Evolutionary conservation across 2,888 invertebrate genomes (phyloP).

Genomic region (Sminthurinus aureus): DNA sequence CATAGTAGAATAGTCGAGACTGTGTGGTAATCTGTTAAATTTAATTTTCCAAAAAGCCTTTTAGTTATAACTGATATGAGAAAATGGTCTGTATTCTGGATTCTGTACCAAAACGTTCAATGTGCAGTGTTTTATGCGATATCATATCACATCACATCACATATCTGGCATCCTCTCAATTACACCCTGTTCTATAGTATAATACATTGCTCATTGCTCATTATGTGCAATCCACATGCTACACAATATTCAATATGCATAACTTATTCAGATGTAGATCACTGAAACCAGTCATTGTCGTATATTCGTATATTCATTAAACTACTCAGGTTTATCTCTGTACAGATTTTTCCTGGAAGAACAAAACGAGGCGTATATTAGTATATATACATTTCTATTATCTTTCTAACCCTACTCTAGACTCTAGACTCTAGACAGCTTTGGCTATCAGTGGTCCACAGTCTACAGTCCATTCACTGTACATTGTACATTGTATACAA

Average conservation of each 20-base stretch:
- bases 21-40: conserved; percentile 32
- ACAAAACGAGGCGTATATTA: not conserved
- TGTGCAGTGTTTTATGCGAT: no score
- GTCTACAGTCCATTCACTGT: not conserved
- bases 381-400: no score
- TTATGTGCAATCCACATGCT: no score
- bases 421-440: not conserved
- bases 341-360: conserved; percentile 13
- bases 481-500: not conserved
- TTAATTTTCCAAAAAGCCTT: conserved; percentile 34
- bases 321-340: conserved; percentile 28
- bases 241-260: no score
- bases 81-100: no score
- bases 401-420: not conserved
- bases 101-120: no score
- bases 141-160: no score
- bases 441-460: not conserved
- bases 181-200: no score
- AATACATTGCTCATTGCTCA: not conserved
- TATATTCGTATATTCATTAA: conserved; percentile 31
- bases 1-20: no score
- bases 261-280: no score
- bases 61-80: conserved; percentile 3
- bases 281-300: not conserved
- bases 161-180: no score